Conservation (phyloP, 2,888 invertebrate genomes). For the Drosophila paramelanica region DNA sequence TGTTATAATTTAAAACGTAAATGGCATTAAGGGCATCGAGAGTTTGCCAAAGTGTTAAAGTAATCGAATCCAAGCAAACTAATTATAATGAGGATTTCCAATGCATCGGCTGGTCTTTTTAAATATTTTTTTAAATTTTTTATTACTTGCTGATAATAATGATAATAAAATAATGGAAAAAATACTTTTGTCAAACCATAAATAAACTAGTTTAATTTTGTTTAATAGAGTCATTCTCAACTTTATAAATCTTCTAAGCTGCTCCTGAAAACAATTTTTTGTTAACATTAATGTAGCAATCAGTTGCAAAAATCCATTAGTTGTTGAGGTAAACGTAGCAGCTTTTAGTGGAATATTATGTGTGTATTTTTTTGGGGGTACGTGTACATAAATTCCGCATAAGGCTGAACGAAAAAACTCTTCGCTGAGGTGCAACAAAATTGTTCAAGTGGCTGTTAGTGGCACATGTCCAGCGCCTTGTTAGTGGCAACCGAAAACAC, state of each 20-base stretch:
- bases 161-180: not conserved
- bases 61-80: too few species aligned
- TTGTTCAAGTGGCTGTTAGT: conserved; percentile 56
- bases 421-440: conserved; percentile 48
- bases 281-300: conserved; percentile 24
- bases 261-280: not conserved
- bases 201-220: too few species aligned
- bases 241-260: not conserved
- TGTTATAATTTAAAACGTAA: too few species aligned
- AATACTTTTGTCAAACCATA: too few species aligned
- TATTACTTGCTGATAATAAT: too few species aligned
- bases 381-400: conserved; percentile 33
- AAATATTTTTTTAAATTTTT: too few species aligned
- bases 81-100: too few species aligned
- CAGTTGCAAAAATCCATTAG: conserved; percentile 29
- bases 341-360: conserved; percentile 31
- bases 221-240: not conserved
- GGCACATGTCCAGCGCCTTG: conserved; percentile 77
- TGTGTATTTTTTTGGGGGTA: conserved; percentile 24
- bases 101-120: too few species aligned
- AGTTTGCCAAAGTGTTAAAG: too few species aligned
- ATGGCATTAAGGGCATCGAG: too few species aligned
- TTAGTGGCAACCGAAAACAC: conserved; percentile 75
- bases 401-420: conserved; percentile 12
- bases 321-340: conserved; percentile 16